Evolutionary conservation across 37 sponge, comb jelly and placozoan species (phyloP).

Genomic region (Halichondria panicea): DNA sequence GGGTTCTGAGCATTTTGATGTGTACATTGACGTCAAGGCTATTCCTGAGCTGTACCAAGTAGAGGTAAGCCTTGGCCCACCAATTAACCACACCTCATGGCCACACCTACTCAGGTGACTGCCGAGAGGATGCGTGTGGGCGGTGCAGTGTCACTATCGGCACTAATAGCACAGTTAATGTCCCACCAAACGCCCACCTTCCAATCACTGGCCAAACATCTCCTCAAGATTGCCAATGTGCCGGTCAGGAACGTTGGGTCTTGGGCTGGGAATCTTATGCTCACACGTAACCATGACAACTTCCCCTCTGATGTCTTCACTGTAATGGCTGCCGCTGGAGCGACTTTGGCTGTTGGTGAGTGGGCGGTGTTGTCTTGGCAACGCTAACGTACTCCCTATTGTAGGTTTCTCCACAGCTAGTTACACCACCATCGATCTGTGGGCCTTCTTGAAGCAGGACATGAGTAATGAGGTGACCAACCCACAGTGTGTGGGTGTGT

Average conservation of each 20-base stretch:
- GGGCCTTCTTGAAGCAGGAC: slow-evolving; percentile 57
- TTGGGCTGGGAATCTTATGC: slow-evolving; percentile 74
- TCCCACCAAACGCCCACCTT: slow-evolving; percentile 32
- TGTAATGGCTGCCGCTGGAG: slow-evolving; percentile 73
- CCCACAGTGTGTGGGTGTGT: too few species aligned
- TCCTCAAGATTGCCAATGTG: slow-evolving; percentile 48
- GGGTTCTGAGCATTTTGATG: slow-evolving; percentile 7
- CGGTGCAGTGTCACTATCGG: slow-evolving; percentile 37
- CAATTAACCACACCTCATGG: neutral
- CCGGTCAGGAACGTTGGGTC: slow-evolving; percentile 65
- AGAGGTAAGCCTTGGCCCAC: neutral
- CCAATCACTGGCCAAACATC: slow-evolving; percentile 40
- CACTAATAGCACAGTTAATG: slow-evolving; percentile 35
- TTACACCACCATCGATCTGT: slow-evolving; percentile 14
- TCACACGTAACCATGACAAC: slow-evolving; percentile 57
- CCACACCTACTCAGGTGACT: slow-evolving; percentile 23
- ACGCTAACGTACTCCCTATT: neutral
- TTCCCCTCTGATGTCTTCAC: slow-evolving; percentile 81
- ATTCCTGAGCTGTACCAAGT: neutral
- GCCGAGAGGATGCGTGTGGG: slow-evolving; percentile 41
- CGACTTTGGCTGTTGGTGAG: slow-evolving; percentile 54
- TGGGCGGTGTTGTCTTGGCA: too few species aligned
- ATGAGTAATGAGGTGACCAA: slow-evolving; percentile 55
- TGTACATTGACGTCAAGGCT: slow-evolving; percentile 45
- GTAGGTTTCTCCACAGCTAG: neutral